Conservation (phyloP, 2,888 invertebrate species). For the Pteria penguin region DNA sequence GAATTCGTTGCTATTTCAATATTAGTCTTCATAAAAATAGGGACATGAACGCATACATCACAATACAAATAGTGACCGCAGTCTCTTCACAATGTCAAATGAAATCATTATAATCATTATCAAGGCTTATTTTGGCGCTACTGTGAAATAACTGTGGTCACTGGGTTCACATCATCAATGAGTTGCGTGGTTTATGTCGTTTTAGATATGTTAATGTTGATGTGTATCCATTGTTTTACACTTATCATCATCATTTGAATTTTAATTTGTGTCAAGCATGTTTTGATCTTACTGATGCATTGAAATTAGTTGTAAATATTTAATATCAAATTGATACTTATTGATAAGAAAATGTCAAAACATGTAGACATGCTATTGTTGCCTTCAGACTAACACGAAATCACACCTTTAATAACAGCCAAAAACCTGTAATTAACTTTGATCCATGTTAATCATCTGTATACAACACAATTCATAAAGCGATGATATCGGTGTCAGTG, state of each 20-base stretch:
- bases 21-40: no score
- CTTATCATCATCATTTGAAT: not conserved
- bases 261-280: not conserved
- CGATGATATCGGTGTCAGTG: not conserved
- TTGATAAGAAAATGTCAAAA: not conserved
- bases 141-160: not conserved
- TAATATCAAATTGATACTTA: not conserved
- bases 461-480: not conserved
- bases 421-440: not conserved
- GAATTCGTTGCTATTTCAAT: no score
- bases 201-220: not conserved
- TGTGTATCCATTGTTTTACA: not conserved
- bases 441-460: not conserved
- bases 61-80: not conserved
- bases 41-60: no score
- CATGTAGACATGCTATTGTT: not conserved
- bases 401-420: not conserved
- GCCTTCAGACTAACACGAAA: not conserved
- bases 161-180: not conserved
- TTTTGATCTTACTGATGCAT: not conserved
- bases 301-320: not conserved
- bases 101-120: no score
- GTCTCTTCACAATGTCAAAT: no score
- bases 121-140: no score
- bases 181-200: not conserved